A percentile compares a stretch with the other conserved stretches of the same genome.
Conservation (phyloP, 2,888 invertebrate species). For the Phytoseiulus persimilis region DNA sequence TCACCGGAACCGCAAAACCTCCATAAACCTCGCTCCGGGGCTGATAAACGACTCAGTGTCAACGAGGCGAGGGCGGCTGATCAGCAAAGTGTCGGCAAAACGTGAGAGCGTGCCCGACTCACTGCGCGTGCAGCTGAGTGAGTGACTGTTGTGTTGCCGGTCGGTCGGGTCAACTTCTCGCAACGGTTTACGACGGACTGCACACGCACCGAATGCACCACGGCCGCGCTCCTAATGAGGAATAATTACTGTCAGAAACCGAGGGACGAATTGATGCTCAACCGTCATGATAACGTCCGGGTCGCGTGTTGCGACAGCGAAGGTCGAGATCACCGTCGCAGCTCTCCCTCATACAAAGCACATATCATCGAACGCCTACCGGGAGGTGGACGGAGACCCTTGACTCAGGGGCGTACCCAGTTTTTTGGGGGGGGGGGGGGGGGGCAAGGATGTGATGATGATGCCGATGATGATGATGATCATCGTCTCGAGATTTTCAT, state of each 20-base stretch:
- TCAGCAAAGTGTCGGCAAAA: not conserved
- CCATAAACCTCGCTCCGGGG: not conserved
- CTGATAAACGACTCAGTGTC: not conserved
- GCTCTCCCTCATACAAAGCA: too few relatives aligned
- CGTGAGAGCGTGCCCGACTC: not conserved
- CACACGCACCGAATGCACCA: not conserved
- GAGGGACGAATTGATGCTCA: not conserved
- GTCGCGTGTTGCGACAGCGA: not conserved
- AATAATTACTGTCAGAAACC: not conserved
- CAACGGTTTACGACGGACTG: not conserved
- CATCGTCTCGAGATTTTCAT: too few relatives aligned
- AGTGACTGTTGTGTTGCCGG: not conserved
- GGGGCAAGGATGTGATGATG: too few relatives aligned
- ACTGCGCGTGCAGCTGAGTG: not conserved
- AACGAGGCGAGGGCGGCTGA: not conserved
- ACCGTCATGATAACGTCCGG: not conserved
- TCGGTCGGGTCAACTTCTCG: not conserved
- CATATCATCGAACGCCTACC: not conserved
- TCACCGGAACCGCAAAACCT: too few relatives aligned
- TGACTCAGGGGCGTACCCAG: not conserved
- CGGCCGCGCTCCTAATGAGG: not conserved
- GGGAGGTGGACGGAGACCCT: not conserved
- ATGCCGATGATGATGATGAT: too few relatives aligned
- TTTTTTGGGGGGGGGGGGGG: too few relatives aligned
- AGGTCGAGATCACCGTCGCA: not conserved